phyloP scores from a whole-genome alignment of 2,113 vertebrate genomes.

The Microcebus murinus region DNA sequence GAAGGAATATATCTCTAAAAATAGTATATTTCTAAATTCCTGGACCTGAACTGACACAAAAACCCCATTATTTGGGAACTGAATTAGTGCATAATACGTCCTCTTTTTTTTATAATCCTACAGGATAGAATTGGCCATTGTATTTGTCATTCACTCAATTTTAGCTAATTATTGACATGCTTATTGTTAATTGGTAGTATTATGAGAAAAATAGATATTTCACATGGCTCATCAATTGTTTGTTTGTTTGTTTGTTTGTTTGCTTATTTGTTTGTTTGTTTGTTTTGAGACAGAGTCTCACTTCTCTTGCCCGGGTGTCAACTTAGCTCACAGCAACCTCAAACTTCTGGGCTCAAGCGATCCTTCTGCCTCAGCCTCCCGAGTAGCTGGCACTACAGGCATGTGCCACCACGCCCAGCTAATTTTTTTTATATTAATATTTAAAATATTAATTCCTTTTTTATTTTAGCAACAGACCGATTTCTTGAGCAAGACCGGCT shows the following conservation, averaged over 20 bases:
- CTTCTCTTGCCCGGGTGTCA: no score
- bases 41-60: not conserved
- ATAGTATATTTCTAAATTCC: not conserved
- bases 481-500: no score
- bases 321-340: no score
- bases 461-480: no score
- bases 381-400: no score
- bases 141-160: slow-evolving; percentile 34
- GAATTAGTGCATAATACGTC: not conserved
- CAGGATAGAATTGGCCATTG: not conserved
- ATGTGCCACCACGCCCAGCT: no score
- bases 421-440: no score
- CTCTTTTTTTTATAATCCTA: not conserved
- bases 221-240: not conserved
- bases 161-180: not conserved
- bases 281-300: no score
- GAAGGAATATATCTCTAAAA: not conserved
- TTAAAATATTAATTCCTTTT: no score
- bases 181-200: not conserved
- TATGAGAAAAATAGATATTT: not conserved
- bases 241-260: not conserved
- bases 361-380: no score
- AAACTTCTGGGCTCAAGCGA: no score
- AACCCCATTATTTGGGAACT: not conserved
- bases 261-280: no score